Evolutionary conservation across 2,888 invertebrate genomes (phyloP), one percentile per base, ranked within the genome.

Genomic region (Andrena bicolor): DNA sequence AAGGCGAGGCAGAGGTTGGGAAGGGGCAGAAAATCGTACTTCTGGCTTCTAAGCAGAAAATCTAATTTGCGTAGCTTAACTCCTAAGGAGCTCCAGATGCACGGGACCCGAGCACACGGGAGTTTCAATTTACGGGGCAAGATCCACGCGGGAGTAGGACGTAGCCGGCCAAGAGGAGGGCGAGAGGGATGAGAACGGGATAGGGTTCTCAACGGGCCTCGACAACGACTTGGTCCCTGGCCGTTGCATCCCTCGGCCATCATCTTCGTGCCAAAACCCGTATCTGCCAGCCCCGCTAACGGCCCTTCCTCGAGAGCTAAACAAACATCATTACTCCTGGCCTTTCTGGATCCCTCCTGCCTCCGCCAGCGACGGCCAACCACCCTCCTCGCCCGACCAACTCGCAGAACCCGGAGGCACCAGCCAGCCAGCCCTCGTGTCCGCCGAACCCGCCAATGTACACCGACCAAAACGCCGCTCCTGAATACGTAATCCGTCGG

Each of bases 51-150:
- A 90, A 92, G 90, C 90, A 89, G 91, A 92, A 93, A 92, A 93
- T 93, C 90, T 93, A 93, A 93, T 94, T 93, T 93, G 87, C 92
- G 88, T 91, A 89, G 91, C 91, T 92, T 89, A 90, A 91, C 90
- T 90, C 88, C 84, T 91, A 91, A 93, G 91, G 89, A 92, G 91
- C 88, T 90, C 87, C 88, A 87, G 89, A 90, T 90, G 89, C 87
- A 90, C 86, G 83, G 23, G 82, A 89, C 87, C 84, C 86, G 86
- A 89, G 86, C 88, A 76, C 83, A 78, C 73, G 76, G 88, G 86
- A 90, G 90, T 91, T 93, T 93, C 93, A 93, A 93, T 93, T 91
- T 92, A 91, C 90, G 87, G 83, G 85, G 80, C 83, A 80, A 78
- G 73, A 64, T 53, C 69, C 61, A 63, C 49, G 49, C 32, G 60